Conservation (phyloP, 1,140 invertebrate genomes). For the Tetramorium parvispinum region DNA sequence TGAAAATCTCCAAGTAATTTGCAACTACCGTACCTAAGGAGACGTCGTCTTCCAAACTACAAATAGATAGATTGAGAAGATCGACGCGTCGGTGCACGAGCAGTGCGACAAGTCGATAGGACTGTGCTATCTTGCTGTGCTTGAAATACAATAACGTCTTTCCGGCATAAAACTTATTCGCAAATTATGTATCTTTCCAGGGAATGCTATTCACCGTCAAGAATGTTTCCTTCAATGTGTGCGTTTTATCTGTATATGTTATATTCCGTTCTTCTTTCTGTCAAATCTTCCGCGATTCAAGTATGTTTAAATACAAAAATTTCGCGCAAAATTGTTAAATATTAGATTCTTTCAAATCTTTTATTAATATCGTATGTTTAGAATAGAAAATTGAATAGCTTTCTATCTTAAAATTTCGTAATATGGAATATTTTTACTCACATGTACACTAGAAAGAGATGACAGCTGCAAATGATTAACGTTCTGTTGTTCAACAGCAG, state of each 20-base stretch:
- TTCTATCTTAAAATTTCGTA: background rate
- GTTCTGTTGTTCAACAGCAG: no score
- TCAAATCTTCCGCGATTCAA: background rate
- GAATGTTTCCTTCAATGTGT: background rate
- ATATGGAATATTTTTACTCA: background rate
- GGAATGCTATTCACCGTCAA: background rate
- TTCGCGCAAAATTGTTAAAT: background rate
- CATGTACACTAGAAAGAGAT: background rate
- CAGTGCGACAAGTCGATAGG: background rate
- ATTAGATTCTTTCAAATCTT: background rate
- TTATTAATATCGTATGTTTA: background rate
- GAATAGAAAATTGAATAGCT: background rate
- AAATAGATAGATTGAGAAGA: background rate
- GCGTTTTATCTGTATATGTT: background rate
- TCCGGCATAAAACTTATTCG: background rate
- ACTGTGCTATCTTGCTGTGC: background rate
- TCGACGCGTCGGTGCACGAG: no score
- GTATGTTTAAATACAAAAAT: background rate
- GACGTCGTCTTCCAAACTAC: background rate
- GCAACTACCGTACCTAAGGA: background rate
- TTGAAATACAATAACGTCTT: background rate
- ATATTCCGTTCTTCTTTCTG: background rate
- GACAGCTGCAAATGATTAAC: no score
- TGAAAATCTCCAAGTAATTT: background rate
- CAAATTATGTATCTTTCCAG: background rate